Percentiles rank a stretch among this genome's conserved stretches.
These are phyloP conservation scores for Chrysemys picta DNA, from an alignment of 2,113 vertebrate genomes.

Conservation along the genomic window DNA sequence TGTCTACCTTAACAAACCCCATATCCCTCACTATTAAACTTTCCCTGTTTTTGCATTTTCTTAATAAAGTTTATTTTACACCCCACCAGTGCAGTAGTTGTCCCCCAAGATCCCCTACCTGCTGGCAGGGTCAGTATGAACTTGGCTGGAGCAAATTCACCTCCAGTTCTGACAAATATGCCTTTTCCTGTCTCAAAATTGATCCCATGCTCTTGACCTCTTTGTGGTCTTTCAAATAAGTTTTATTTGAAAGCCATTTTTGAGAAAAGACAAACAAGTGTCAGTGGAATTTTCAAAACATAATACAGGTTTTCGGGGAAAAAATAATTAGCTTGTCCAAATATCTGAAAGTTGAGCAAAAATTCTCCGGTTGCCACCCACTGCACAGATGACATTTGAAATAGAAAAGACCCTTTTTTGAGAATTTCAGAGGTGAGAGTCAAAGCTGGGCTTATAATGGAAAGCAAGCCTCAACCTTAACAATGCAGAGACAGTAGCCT, in stretches of 20 bases:
- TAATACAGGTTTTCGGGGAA: not conserved
- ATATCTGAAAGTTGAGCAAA: conserved; percentile 36
- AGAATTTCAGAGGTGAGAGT: conserved; percentile 51
- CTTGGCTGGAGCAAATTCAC: not conserved
- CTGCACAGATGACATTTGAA: conserved; percentile 12
- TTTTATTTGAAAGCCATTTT: not conserved
- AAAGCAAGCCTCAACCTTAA: conserved; percentile 61
- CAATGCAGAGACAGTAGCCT: conserved; percentile 60
- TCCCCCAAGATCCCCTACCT: too few species aligned
- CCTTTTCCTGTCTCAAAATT: not conserved
- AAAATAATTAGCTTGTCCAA: not conserved
- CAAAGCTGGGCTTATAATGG: conserved; percentile 59
- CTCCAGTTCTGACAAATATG: not conserved
- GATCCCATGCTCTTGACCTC: not conserved
- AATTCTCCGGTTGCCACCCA: not conserved
- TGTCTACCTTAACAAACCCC: too few species aligned
- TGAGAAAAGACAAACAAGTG: not conserved
- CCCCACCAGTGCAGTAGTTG: too few species aligned
- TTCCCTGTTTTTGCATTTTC: too few species aligned
- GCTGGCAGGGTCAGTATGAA: not conserved
- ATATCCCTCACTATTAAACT: too few species aligned
- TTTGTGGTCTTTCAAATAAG: not conserved
- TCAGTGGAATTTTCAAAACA: not conserved
- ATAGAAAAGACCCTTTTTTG: conserved; percentile 35
- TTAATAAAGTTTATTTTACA: too few species aligned